Evolutionary conservation across 1,140 invertebrate species (phyloP).

Genomic region (Atta texana): DNA sequence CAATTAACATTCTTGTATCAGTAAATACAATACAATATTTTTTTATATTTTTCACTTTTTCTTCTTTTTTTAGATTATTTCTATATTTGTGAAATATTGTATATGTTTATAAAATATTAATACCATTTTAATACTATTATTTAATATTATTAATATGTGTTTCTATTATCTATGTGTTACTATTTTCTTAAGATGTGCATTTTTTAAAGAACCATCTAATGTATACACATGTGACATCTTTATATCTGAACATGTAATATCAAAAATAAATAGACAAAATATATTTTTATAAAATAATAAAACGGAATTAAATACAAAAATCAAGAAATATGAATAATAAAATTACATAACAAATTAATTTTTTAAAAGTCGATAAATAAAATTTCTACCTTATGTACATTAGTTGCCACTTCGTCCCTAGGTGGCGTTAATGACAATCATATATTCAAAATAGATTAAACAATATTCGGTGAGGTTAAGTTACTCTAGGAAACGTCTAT

Average conservation of each 20-base stretch:
- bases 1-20: no score
- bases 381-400: neutral
- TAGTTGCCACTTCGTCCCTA: neutral
- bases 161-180: no score
- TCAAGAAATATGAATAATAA: neutral
- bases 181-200: no score
- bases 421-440: neutral
- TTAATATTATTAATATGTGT: no score
- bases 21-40: no score
- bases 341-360: neutral
- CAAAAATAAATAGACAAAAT: constrained; percentile 1
- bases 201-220: no score
- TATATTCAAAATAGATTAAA: neutral
- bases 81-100: no score
- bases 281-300: constrained; percentile 1
- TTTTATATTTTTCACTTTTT: no score
- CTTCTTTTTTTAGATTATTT: no score
- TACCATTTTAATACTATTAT: no score
- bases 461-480: neutral
- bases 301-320: neutral
- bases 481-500: neutral
- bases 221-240: no score
- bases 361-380: constrained; percentile 6
- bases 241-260: neutral
- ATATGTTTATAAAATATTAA: no score